Base-by-base conservation (phyloP, 2,797 vertebrate species). In the Pyrocephalus nanus region DNA sequence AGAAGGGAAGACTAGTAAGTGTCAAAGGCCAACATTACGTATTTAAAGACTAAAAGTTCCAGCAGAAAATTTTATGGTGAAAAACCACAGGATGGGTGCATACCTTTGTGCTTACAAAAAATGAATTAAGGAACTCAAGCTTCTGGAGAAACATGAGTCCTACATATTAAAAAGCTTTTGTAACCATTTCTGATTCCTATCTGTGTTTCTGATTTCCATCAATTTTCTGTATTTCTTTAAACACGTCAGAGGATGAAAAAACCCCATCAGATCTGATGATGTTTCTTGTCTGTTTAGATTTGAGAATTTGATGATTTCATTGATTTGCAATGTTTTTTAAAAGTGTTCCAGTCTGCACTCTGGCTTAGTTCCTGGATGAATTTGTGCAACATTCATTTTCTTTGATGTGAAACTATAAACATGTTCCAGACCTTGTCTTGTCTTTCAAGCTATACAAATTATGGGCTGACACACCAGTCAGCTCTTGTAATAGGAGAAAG, bases 381-480 rank as follows among this genome's bases (percentile, higher is more conserved):
- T 60, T 74, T 3, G 12, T 43, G 38, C 3, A 71, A 40, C 12
- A 34, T 77, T 73, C 2, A 1, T 23, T 51, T 53, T 57, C 64
- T 71, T 29, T 47, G 11, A 40, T 57, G 11, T 73, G 34, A 74
- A 67, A 16, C 18, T 45, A 36, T 29, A 51, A 71, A 50, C 8
- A 3, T 1, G 0, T 55, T 57, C 40, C 12, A 73, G 73, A 50
- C 1, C 0, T 8, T 30, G 4, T 9, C 11, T 64, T 82, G 62
- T 78, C n/a, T 54, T 86, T 73, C 25, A 62, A 66, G 7, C 2
- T 79, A 3, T 40, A 22, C 6, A 48, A 8, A 36, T 50, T 75
- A 20, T 20, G 85, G 13, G 5, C 7, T 57, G 30, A 38, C 27
- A 53, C 4, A 81, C 14, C 17, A 60, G 12, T 20, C 74, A 55